Percentiles rank a stretch among this genome's conserved stretches.
phyloP scores from a whole-genome alignment of 2,888 invertebrate genomes.

The Gari tellinella region DNA sequence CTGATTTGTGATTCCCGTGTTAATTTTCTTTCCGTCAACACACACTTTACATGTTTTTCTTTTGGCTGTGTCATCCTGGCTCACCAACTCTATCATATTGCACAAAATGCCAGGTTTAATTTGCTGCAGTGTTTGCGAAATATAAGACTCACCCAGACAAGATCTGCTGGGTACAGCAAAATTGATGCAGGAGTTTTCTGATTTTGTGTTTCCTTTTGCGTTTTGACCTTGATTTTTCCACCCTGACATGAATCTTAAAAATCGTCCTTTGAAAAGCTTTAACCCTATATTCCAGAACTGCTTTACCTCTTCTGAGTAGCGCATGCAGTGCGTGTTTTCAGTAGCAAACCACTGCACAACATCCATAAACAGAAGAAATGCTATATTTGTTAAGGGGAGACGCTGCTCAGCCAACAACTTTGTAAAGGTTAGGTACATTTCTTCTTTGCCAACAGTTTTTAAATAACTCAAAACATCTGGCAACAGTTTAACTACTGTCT shows the following conservation, averaged over 20 bases:
- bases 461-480: slow-evolving; percentile 1
- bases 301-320: too few species aligned
- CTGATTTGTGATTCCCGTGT: not conserved
- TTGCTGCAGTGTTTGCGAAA: too few species aligned
- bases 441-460: not conserved
- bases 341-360: not conserved
- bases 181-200: not conserved
- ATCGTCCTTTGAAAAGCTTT: not conserved
- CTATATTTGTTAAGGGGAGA: slow-evolving; percentile 1
- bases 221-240: too few species aligned
- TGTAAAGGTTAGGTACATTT: too few species aligned
- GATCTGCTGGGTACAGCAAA: not conserved
- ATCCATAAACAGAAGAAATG: not conserved
- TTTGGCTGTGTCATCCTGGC: not conserved
- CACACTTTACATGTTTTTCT: slow-evolving; percentile 15
- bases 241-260: not conserved
- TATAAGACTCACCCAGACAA: too few species aligned
- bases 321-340: not conserved
- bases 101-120: slow-evolving; percentile 4
- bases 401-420: not conserved
- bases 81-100: slow-evolving; percentile 4
- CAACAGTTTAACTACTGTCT: too few species aligned
- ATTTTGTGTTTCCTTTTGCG: too few species aligned
- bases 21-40: slow-evolving; percentile 39
- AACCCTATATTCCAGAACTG: slow-evolving; percentile 2